phyloP scores from a whole-genome alignment of 2,113 vertebrate species.

The Takifugu flavidus region DNA sequence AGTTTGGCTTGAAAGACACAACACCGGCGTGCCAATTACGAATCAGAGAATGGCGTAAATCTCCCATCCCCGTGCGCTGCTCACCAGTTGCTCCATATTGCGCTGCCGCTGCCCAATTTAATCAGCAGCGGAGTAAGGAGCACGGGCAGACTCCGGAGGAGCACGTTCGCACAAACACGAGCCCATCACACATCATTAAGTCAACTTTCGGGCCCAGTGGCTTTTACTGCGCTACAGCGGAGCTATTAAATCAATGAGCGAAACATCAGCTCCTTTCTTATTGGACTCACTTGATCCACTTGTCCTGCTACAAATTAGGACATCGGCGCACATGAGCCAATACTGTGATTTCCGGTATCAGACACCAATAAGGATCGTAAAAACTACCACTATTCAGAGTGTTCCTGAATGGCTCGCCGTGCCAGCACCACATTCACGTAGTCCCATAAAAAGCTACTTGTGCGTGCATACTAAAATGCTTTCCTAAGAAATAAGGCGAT shows the following conservation, averaged over 20 bases:
- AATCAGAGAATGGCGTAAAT: constrained; percentile 50
- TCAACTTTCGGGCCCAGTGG: constrained; percentile 39
- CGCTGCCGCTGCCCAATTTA: constrained; percentile 47
- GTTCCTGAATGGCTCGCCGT: constrained; percentile 1
- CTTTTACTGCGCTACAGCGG: constrained; percentile 42
- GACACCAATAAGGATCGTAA: constrained; percentile 22
- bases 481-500: too few relatives aligned
- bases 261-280: constrained; percentile 30
- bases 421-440: constrained; percentile 35
- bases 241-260: constrained; percentile 52
- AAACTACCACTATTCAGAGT: constrained; percentile 22
- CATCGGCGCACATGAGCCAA: constrained; percentile 24
- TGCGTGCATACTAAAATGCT: neutral
- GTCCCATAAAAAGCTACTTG: neutral
- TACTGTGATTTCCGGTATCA: constrained; percentile 26
- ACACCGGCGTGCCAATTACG: constrained; percentile 61
- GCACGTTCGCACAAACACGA: constrained; percentile 6
- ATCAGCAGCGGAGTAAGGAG: constrained; percentile 42
- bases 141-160: constrained; percentile 3
- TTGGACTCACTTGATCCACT: constrained; percentile 37
- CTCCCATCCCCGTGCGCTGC: constrained; percentile 42
- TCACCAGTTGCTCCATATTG: constrained; percentile 42
- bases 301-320: constrained; percentile 45
- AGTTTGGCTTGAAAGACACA: constrained; percentile 59
- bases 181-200: constrained; percentile 48